phyloP scores from a whole-genome alignment of 1,140 invertebrate genomes.

The Bombus polaris region DNA sequence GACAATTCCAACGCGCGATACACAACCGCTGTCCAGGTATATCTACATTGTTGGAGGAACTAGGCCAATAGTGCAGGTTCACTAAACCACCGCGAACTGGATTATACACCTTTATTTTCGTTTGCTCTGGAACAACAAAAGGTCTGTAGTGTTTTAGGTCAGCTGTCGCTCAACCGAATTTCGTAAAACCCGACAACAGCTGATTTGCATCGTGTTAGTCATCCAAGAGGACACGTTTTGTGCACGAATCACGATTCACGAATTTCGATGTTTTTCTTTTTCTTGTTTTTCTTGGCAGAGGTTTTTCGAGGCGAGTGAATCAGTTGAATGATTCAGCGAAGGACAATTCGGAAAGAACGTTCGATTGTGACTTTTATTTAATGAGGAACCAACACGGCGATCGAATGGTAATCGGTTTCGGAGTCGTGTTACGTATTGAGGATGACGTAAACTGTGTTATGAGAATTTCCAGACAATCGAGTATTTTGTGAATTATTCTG shows the following conservation, averaged over 20 bases:
- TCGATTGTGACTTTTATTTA: background rate
- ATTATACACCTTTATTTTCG: conserved; percentile 54
- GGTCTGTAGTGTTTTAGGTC: conserved; percentile 16
- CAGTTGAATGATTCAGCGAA: conserved; percentile 3
- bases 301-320: background rate
- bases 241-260: background rate
- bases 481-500: background rate
- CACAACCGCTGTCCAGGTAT: conserved; percentile 31
- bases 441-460: background rate
- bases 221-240: background rate
- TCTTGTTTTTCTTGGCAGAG: background rate
- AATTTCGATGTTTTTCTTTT: background rate
- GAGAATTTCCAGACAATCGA: background rate
- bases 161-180: conserved; percentile 36
- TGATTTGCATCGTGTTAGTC: background rate
- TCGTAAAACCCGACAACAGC: too few relatives aligned
- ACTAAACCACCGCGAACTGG: conserved; percentile 55
- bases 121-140: conserved; percentile 13
- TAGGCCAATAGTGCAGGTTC: conserved; percentile 68
- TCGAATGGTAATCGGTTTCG: conserved; percentile 17
- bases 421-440: background rate
- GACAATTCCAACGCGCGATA: conserved; percentile 51
- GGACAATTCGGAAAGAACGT: background rate
- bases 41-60: conserved; percentile 54
- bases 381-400: background rate